Percentiles rank a stretch among this genome's conserved stretches.
Evolutionary conservation across 1,140 invertebrate genomes (phyloP).

Genomic region (Orchesella cincta): DNA sequence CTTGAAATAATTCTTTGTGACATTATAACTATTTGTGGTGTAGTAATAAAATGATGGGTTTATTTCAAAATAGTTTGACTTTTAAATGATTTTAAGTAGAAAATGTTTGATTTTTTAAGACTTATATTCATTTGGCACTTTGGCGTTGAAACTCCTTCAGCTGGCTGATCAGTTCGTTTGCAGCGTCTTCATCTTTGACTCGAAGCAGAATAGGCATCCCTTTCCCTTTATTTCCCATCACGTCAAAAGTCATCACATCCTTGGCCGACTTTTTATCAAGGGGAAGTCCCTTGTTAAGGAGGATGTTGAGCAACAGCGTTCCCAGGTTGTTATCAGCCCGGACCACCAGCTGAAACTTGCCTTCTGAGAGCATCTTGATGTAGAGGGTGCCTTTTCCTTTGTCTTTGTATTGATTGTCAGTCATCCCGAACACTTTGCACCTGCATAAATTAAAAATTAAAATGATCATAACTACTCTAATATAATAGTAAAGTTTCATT

Average conservation of each 20-base stretch:
- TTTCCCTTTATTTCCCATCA: background rate
- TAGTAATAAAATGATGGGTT: too few species aligned
- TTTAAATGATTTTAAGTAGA: too few species aligned
- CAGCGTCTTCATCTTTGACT: constrained; percentile 2
- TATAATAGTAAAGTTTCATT: too few species aligned
- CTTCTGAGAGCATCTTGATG: background rate
- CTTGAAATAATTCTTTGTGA: too few species aligned
- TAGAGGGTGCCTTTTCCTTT: constrained; percentile 16
- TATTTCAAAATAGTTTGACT: too few species aligned
- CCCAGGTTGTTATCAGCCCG: constrained; percentile 23
- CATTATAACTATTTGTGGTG: too few species aligned
- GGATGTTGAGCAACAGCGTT: constrained; percentile 15
- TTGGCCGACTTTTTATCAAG: background rate
- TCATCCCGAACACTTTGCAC: constrained; percentile 22
- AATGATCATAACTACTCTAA: background rate
- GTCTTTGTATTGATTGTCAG: background rate
- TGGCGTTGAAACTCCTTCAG: background rate
- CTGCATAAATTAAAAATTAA: background rate
- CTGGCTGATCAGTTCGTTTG: background rate
- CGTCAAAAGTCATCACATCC: background rate
- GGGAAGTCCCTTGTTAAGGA: constrained; percentile 7
- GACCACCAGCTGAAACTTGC: background rate
- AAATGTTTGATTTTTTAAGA: too few species aligned
- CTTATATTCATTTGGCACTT: too few species aligned
- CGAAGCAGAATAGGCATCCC: background rate